Conservation (phyloP, 1,140 invertebrate species). For the Solen grandis region DNA sequence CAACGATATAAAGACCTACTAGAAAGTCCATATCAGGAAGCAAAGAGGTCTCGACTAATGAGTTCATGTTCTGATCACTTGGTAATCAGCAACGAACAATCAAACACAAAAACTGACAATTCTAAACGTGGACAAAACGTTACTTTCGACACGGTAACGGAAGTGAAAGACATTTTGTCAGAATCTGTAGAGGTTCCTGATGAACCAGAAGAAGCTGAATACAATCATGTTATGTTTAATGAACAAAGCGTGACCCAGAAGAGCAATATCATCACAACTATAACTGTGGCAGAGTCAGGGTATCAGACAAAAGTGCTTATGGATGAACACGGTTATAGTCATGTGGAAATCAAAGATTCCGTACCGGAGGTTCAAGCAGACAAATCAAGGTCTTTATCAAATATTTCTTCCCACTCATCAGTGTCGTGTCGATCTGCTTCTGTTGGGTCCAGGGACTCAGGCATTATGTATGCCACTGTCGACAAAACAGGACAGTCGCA, state of each 20-base stretch:
- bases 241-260: background rate
- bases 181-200: constrained; percentile 8
- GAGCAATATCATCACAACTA: constrained; percentile 27
- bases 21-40: background rate
- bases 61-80: background rate
- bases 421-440: constrained; percentile 37
- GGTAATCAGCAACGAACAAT: background rate
- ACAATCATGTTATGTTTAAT: constrained; percentile 25
- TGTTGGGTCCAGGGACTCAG: constrained; percentile 59
- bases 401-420: constrained; percentile 49
- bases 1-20: constrained; percentile 34
- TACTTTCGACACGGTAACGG: constrained; percentile 14
- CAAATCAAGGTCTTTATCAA: constrained; percentile 32
- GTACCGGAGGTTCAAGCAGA: background rate
- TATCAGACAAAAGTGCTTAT: constrained; percentile 37
- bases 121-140: constrained; percentile 5
- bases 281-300: constrained; percentile 39
- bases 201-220: constrained; percentile 9
- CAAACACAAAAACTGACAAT: too few relatives aligned
- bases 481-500: background rate
- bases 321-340: constrained; percentile 51
- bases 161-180: constrained; percentile 12
- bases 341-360: constrained; percentile 37
- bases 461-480: constrained; percentile 35
- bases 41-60: background rate